Evolutionary conservation across 1,140 invertebrate species (phyloP), one percentile per base, ranked within the genome.

Genomic region (Bombus affinis): DNA sequence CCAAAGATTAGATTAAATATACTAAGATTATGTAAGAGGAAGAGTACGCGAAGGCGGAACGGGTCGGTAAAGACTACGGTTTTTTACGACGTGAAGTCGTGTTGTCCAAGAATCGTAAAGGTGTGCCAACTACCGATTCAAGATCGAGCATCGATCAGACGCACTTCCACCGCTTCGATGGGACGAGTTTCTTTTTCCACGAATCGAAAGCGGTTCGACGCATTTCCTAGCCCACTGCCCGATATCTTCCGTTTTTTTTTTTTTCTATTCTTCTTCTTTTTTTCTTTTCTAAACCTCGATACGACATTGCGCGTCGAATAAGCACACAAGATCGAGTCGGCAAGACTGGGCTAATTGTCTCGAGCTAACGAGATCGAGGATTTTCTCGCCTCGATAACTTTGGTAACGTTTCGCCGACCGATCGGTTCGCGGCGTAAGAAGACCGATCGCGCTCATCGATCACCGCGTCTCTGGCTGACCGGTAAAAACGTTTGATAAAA

Each of bases 181-280:
- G 62, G 83, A 85, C 83, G 53, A 85, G 83, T 85, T 85, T 85
- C 83, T 85, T 85, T 85, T 85, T 65, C 83, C 83, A 0, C 76
- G 83, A 85, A 85, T 72, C 53, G 83, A 85, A 85, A 85, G 83
- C 83, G 76, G 83, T 39, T 35, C 65, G 10, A 44, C 82, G 47
- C 83, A 62, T 85, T 65, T 72, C 70, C 68, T 72, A 85, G 83
- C 53, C 76, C 76, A 80, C 57, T 85, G 77, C 32, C 83, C 83
- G 83, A 85, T 80, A 85, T 79, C 42, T 39, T 18, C 42, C 77
- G 35, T 37, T 25, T 18, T 75, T 15, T 18, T 75, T 15, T 72
- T 59, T 57, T 12, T 47, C 42, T 44, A 44, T 32, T 75, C 9
- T 78, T 15, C 59, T 35, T 18, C 5, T 32, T 3, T 3, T 3